Evolutionary conservation across 1,140 invertebrate genomes (phyloP).

Genomic region (Cryptotermes secundus): DNA sequence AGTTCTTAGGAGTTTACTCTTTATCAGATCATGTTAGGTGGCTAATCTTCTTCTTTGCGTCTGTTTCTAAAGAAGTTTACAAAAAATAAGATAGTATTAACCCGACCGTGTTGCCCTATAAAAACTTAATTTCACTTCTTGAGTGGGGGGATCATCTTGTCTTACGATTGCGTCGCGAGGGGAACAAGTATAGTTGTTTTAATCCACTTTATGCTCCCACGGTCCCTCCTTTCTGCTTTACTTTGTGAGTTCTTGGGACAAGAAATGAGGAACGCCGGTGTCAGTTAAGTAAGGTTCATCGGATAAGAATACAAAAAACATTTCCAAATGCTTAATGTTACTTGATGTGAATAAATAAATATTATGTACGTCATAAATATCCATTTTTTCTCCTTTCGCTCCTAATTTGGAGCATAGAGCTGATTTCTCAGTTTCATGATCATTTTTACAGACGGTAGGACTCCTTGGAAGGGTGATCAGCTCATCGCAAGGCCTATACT

Average conservation of each 20-base stretch:
- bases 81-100: constrained; percentile 4
- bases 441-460: no score
- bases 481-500: no score
- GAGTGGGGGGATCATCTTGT: background rate
- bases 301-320: no score
- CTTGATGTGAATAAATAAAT: no score
- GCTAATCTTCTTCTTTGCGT: background rate
- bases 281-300: no score
- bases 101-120: background rate
- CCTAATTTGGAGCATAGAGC: no score
- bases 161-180: background rate
- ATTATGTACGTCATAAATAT: no score
- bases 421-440: no score
- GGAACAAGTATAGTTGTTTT: background rate
- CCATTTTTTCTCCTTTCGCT: no score
- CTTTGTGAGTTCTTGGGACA: background rate
- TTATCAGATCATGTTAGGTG: background rate
- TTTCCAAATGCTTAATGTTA: no score
- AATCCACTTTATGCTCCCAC: background rate
- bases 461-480: no score
- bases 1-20: background rate
- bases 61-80: background rate
- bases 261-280: background rate
- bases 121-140: constrained; percentile 11
- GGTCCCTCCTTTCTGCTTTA: background rate